These are phyloP conservation scores for Acromyrmex echinatior DNA, from an alignment of 1,140 invertebrate genomes.

Conservation along the genomic window DNA sequence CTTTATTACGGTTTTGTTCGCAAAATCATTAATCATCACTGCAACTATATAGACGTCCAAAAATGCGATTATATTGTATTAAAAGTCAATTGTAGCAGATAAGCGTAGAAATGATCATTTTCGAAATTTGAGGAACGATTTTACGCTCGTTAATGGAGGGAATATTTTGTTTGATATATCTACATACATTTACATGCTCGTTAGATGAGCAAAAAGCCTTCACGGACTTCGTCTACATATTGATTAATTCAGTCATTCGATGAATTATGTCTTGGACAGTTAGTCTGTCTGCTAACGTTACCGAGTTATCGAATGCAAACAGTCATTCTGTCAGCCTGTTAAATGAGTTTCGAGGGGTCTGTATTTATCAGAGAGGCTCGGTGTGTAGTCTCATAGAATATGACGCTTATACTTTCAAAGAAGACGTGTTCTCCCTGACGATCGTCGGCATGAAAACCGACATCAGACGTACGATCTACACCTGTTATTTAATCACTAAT, in stretches of 20 bases:
- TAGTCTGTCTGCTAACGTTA: constrained; percentile 49
- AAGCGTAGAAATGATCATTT: constrained; percentile 12
- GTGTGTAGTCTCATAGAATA: constrained; percentile 28
- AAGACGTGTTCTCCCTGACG: constrained; percentile 13
- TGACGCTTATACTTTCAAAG: constrained; percentile 22
- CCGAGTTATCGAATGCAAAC: constrained; percentile 54
- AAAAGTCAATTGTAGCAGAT: not conserved
- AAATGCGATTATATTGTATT: not conserved
- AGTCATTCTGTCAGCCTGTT: constrained; percentile 50
- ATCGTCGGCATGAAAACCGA: constrained; percentile 30
- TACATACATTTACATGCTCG: constrained; percentile 43
- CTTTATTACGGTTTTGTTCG: not conserved
- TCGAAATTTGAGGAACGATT: constrained; percentile 6
- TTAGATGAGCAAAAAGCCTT: constrained; percentile 39
- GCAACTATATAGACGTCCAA: not conserved
- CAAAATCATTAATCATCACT: not conserved
- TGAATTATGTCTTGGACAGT: constrained; percentile 43
- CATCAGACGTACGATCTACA: constrained; percentile 24
- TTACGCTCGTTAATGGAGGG: constrained; percentile 12
- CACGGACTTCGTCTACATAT: constrained; percentile 44
- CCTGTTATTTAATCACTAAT: constrained; percentile 37
- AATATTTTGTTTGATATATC: constrained; percentile 45
- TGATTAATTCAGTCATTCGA: constrained; percentile 54
- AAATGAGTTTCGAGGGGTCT: constrained; percentile 45
- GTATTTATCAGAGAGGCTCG: constrained; percentile 49